Evolutionary conservation across 2,113 vertebrate species (phyloP), one percentile per base, ranked within the genome.

Genomic region (Xiphias gladius): DNA sequence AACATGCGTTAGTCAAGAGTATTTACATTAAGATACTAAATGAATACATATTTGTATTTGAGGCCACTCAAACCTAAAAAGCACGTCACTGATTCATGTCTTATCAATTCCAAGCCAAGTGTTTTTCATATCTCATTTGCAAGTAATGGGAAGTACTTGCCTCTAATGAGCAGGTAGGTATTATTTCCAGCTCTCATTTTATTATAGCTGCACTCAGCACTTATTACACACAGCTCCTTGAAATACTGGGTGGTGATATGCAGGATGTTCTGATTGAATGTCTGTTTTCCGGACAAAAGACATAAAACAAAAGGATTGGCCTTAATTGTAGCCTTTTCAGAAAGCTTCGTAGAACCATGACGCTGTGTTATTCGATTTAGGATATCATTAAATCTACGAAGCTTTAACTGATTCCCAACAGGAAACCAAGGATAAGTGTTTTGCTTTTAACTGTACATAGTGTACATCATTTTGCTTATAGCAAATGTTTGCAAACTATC

Each of bases 341-440:
- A 43, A 12, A 43, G 46, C 22, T 39, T 14, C 59, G 30, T 26
- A 19, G 35, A 74, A 39, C 39, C 48, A 20, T 26, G 30, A 26
- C 16, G 24, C 13, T 64, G 43, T 43, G 63, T 76, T 79, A 43
- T 70, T 50, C 13, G 11, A 5, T 14, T 46, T 41, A 52, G 20
- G 46, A 64, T 50, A 8, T 19, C 48, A 41, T 41, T 46, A 26
- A 39, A 52, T 64, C 37, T 35, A 28, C 10, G 4, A 63, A 14
- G 37, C 61, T 72, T 54, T 41, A 20, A 57, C 26, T 35, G 10
- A 72, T 72, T 72, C 20, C 50, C 6, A 26, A 48, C 52, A 46
- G 28, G 28, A 67, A 57, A n/a, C 17, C 50, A 73, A 77, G 58
- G 73, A 64, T 72, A 67, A 58, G 24, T 24, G 28, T 63, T 79